Base-by-base conservation (phyloP, 2,113 vertebrate species). In the Anguilla japonica region DNA sequence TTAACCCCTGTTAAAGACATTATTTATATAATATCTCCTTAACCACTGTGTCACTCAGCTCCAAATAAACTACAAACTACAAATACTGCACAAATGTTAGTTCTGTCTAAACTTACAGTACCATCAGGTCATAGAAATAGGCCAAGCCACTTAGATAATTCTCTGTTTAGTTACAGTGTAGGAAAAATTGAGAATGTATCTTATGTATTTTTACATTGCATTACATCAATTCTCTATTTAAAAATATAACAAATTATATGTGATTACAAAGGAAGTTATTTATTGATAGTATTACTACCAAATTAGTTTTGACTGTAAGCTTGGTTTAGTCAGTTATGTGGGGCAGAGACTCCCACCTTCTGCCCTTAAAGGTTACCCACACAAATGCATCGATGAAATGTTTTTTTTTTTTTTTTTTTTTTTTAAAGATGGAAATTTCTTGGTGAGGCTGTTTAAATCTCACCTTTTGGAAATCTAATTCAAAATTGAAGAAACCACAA, bases 341-440 rank as follows among this genome's bases (percentile, higher is more conserved):
- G 8, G 50, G 0, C 50, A 53, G 2, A 53, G 50, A 53, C 4
- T 7, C 34, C 39, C 43, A 39, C 43, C 84, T 26, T 1, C 43
- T 1, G 16, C 75, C 75, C 15, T 67, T 41, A 29, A 41, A 85
- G 14, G 43, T 53, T 14, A 14, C 50, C 50, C 13, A 53, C 50
- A 14, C 50, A 53, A 53, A 53, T 53, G 50, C 50, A 53, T 53
- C 13, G 50, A 53, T 53, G 7, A 11, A 53, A 53, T 0, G 60
- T 22, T 22, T 67, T 14, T 63, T 29, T 34, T 0, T 67, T 14
- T 63, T 29, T 34, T 0, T 34, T 34, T 34, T 34, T 34, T 34
- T 34, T 71, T 34, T 50, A 83, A 83, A 83, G 67, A 87, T 14
- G 81, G 63, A 87, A 78, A 87, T 46, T 83, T 87, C 20, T 50